phyloP scores from a whole-genome alignment of 2,888 invertebrate genomes.

The Neoscelio sp. region DNA sequence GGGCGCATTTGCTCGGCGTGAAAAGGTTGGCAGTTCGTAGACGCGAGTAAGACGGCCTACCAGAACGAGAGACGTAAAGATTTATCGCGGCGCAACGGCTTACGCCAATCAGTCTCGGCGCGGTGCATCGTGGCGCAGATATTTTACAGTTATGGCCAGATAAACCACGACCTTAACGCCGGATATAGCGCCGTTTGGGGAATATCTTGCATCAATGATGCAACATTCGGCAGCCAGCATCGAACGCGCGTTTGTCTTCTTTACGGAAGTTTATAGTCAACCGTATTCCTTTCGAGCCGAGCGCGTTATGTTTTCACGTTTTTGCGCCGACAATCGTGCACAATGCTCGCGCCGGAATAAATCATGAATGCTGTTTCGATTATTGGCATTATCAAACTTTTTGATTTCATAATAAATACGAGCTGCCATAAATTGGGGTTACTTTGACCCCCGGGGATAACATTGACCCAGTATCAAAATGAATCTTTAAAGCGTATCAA shows the following conservation, averaged over 20 bases:
- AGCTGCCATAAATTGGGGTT: conserved; percentile 41
- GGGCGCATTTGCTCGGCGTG: no score
- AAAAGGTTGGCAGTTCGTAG: conserved; percentile 55
- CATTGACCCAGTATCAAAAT: conserved; percentile 51
- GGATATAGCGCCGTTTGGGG: conserved; percentile 80
- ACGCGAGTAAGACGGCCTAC: conserved; percentile 54
- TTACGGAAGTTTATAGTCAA: conserved; percentile 80
- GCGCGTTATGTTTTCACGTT: conserved; percentile 40
- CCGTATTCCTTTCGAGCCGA: conserved; percentile 74
- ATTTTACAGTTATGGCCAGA: conserved; percentile 81
- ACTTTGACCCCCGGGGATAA: conserved; percentile 31
- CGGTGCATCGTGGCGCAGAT: conserved; percentile 73
- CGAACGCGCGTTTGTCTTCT: conserved; percentile 81
- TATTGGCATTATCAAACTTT: conserved; percentile 50
- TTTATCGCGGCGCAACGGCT: conserved; percentile 74
- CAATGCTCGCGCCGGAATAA: conserved; percentile 45
- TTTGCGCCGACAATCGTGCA: not conserved
- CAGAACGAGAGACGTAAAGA: conserved; percentile 68
- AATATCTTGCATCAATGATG: conserved; percentile 82
- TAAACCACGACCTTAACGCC: conserved; percentile 80
- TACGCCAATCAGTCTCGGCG: conserved; percentile 76
- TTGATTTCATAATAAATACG: conserved; percentile 55
- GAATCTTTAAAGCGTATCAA: conserved; percentile 53
- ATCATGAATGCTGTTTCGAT: conserved; percentile 44
- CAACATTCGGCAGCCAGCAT: conserved; percentile 77